Base-by-base conservation (phyloP, 2,888 invertebrate genomes). In the Hoplodrina ambigua region DNA sequence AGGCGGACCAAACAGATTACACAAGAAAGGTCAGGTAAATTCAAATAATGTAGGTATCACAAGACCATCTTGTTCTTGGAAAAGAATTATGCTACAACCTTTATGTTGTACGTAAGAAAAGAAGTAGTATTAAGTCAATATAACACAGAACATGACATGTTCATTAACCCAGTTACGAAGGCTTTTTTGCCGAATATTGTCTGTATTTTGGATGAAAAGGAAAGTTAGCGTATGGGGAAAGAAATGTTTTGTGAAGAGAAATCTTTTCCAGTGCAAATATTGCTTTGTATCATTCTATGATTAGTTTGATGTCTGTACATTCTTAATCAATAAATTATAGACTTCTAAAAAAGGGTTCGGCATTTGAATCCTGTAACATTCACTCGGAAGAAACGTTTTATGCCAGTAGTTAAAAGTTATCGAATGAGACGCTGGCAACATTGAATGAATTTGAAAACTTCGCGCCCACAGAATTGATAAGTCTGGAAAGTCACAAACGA, bases 361-460 rank as follows among this genome's bases (percentile, higher is more conserved):
- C 41, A 55, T 56, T 53, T 17, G 17, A 72, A 56, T 50, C 55
- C 11, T 44, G 0, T 17, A 44, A 50, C 56, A 56, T 33, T 17
- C 8, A 44, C 11, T 63, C 41, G 50, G 37, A 55, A 25, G 65
- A 64, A 64, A 52, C 19, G 2, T 37, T 64, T 72, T 53, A 70
- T 8, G 11, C n/a, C 25, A 56, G 25, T 41, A 37, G 64, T 71
- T 57, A 37, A 65, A 71, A 57, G 56, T 64, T 71, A 57, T 63
- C 50, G 19, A 71, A 60, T 54, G 37, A 67, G 44, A 74, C 49
- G 37, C 53, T 72, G 54, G 54, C 57, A 72, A 72, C 44, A 72
- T 66, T 37, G 41, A 72, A 66, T 53, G 58, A 59, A 56, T 59
- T 68, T 55, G 4, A 15, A 56, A 76, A 76, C 60, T 76, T 75